These are phyloP conservation scores for Temnopleurus reevesii DNA, from an alignment of 53 echinoderm and acorn worm species.

Conservation along the genomic window DNA sequence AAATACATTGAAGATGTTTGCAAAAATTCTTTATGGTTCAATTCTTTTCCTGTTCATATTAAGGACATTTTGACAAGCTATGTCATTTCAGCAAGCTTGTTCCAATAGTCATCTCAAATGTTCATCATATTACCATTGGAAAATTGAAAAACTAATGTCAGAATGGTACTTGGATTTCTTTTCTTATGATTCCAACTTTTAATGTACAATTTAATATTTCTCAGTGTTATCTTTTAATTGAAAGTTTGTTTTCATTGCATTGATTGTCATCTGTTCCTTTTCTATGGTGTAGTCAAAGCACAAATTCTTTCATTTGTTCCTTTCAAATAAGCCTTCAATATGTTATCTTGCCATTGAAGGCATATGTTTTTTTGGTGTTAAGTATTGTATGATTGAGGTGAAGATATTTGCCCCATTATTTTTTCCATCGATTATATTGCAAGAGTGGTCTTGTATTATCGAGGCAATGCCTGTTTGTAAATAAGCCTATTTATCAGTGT, in stretches of 20 bases:
- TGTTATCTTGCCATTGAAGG: conserved; percentile 43
- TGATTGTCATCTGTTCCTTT: too few relatives aligned
- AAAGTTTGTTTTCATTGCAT: not conserved
- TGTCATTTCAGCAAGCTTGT: too few relatives aligned
- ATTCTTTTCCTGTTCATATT: too few relatives aligned
- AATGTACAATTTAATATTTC: not conserved
- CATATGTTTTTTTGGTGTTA: not conserved
- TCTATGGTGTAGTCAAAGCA: not conserved
- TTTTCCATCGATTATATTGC: conserved; percentile 1
- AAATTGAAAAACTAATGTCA: too few relatives aligned
- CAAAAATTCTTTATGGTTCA: too few relatives aligned
- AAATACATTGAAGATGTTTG: too few relatives aligned
- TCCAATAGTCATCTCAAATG: not conserved
- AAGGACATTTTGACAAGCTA: too few relatives aligned
- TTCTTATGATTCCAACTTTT: too few relatives aligned
- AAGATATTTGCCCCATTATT: not conserved
- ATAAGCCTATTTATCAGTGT: conserved; percentile 54
- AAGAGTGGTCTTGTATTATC: conserved; percentile 52
- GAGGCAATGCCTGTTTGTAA: conserved; percentile 54
- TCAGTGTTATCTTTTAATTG: not conserved
- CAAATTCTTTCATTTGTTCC: not conserved
- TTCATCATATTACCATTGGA: not conserved
- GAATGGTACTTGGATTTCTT: too few relatives aligned
- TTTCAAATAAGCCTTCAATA: not conserved
- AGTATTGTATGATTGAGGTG: not conserved